Evolutionary conservation across 2,888 invertebrate species (phyloP).

Genomic region (Plebejus anna): DNA sequence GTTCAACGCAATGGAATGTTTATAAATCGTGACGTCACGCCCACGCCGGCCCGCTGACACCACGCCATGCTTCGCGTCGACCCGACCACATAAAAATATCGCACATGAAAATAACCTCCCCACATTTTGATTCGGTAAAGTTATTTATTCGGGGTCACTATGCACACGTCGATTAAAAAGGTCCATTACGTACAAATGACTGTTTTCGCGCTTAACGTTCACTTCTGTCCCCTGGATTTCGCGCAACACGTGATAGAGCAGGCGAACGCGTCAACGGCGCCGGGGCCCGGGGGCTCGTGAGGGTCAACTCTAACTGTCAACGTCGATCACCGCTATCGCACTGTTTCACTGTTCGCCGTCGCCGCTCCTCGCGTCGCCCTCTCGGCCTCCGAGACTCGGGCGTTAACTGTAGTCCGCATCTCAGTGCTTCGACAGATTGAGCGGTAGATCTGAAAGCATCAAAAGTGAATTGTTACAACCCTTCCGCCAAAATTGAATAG

Average conservation of each 20-base stretch:
- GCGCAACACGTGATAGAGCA: not conserved
- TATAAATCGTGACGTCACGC: slow-evolving; percentile 37
- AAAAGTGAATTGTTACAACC: not conserved
- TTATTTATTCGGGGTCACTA: not conserved
- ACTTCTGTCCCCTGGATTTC: not conserved
- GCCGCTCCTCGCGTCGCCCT: slow-evolving; percentile 18
- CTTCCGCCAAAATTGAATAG: not conserved
- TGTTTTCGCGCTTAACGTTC: not conserved
- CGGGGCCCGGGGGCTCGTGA: not conserved
- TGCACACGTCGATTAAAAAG: not conserved
- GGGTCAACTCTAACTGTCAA: not conserved
- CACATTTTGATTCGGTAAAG: not conserved
- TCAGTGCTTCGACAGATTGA: slow-evolving; percentile 93
- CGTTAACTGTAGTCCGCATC: slow-evolving; percentile 44
- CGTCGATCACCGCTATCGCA: not conserved
- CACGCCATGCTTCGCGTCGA: not conserved
- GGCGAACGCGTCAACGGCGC: not conserved
- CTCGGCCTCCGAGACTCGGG: slow-evolving; percentile 48
- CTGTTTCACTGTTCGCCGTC: not conserved
- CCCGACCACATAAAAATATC: not conserved
- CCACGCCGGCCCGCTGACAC: slow-evolving; percentile 19
- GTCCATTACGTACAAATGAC: not conserved
- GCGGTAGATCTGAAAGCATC: slow-evolving; percentile 89
- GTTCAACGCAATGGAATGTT: slow-evolving; percentile 67
- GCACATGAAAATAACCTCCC: not conserved